Evolutionary conservation across 2,113 vertebrate genomes (phyloP).

Genomic region (Peromyscus californicus): DNA sequence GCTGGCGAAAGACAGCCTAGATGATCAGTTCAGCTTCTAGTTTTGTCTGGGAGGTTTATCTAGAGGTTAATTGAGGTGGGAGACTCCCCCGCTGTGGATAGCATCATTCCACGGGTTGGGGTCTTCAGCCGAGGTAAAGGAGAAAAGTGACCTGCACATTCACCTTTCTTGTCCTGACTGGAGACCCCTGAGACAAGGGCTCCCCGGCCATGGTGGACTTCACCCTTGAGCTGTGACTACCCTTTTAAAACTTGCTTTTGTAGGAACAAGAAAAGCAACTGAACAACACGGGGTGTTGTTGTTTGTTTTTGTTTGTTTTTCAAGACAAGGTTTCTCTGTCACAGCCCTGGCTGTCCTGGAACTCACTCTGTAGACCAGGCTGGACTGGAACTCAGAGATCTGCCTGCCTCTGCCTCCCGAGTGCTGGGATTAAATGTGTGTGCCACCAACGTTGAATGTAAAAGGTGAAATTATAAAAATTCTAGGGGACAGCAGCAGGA

Average conservation of each 20-base stretch:
- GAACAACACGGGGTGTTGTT: background rate
- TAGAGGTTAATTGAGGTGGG: background rate
- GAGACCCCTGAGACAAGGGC: background rate
- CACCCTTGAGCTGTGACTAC: background rate
- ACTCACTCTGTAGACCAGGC: too few relatives aligned
- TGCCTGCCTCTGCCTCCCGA: background rate
- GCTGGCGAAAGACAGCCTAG: background rate
- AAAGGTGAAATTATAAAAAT: conserved; percentile 13
- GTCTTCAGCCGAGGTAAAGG: background rate
- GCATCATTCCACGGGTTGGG: background rate
- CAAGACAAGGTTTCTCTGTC: background rate
- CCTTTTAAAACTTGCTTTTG: background rate
- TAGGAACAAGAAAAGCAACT: background rate
- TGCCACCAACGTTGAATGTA: background rate
- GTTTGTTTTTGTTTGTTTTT: background rate
- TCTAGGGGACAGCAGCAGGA: background rate
- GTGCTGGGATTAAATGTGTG: background rate
- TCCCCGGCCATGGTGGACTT: background rate
- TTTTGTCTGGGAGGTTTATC: background rate
- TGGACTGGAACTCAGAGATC: background rate
- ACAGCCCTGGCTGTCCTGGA: background rate
- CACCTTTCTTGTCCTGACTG: background rate
- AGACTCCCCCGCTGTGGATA: background rate
- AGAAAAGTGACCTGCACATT: too few relatives aligned
- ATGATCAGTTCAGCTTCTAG: background rate